A percentile compares a stretch with the other conserved stretches of the same genome.
phyloP scores from a whole-genome alignment of 2,797 vertebrate species.

The Alcedo atthis region DNA sequence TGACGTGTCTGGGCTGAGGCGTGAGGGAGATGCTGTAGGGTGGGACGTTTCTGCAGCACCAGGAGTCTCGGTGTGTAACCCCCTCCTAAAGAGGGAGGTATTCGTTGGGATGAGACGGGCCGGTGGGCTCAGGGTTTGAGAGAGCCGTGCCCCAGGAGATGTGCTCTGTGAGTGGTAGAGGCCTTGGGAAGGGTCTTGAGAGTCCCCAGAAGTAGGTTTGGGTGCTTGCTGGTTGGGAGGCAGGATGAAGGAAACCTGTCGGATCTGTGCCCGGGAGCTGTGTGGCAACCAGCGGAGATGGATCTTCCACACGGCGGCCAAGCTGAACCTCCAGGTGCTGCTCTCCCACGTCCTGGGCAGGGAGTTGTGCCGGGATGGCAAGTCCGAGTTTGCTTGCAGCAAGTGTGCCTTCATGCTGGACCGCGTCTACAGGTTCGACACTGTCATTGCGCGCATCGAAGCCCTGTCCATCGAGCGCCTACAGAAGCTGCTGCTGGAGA shows the following conservation, averaged over 20 bases:
- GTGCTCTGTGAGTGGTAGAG: not conserved
- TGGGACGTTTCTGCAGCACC: not conserved
- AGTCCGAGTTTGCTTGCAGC: constrained; percentile 93
- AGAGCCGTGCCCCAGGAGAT: not conserved
- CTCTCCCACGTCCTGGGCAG: constrained; percentile 91
- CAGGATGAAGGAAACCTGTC: constrained; percentile 89
- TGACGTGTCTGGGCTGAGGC: not conserved
- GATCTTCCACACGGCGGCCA: constrained; percentile 94
- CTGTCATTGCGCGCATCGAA: constrained; percentile 89
- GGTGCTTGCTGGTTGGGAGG: not conserved
- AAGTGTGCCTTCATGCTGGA: constrained; percentile 98
- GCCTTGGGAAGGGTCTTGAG: not conserved
- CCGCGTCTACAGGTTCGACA: constrained; percentile 91
- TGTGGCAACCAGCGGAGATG: constrained; percentile 95
- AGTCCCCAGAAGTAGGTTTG: not conserved
- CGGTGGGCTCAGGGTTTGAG: not conserved
- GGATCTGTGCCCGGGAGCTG: constrained; percentile 93
- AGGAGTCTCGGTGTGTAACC: not conserved
- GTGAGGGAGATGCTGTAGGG: not conserved
- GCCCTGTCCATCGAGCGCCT: constrained; percentile 90
- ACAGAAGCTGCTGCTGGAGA: constrained; percentile 91
- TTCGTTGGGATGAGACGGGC: not conserved
- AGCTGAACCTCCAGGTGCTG: constrained; percentile 93
- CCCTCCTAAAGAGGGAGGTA: not conserved
- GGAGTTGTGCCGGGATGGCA: constrained; percentile 90